Evolutionary conservation across 2,113 vertebrate species (phyloP).

Genomic region (Syngnathus floridae): DNA sequence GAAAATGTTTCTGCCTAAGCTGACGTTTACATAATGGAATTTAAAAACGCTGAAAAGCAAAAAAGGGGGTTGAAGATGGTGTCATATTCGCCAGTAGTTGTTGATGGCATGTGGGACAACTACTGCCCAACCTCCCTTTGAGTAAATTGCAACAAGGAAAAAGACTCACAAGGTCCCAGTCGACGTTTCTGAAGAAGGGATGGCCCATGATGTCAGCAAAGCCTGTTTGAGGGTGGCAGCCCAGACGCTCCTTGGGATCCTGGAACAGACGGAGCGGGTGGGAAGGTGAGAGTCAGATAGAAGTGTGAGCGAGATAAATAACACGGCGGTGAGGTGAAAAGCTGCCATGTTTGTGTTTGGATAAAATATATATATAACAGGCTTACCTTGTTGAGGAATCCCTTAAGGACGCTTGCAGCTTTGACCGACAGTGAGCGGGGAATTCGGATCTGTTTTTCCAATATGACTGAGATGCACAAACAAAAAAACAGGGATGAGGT

Average conservation of each 20-base stretch:
- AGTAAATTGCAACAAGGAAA: background rate
- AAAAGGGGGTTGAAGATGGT: background rate
- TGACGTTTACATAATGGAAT: too few species aligned
- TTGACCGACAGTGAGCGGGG: slow-evolving; percentile 96
- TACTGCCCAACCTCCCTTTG: background rate
- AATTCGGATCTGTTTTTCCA: slow-evolving; percentile 98
- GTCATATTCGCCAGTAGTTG: background rate
- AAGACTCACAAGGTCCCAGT: slow-evolving; percentile 92
- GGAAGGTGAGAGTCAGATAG: slow-evolving; percentile 28
- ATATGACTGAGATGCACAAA: slow-evolving; percentile 79
- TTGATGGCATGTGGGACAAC: background rate
- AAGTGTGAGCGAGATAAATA: background rate
- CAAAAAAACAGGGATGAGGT: slow-evolving; percentile 13
- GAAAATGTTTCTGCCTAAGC: too few species aligned
- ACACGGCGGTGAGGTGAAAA: background rate
- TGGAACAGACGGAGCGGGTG: slow-evolving; percentile 41
- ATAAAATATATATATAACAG: background rate
- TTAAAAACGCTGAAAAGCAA: background rate
- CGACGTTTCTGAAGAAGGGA: slow-evolving; percentile 94
- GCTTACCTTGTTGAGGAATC: slow-evolving; percentile 95
- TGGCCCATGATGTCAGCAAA: slow-evolving; percentile 97
- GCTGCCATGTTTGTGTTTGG: background rate
- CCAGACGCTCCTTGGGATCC: slow-evolving; percentile 95
- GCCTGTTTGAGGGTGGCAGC: slow-evolving; percentile 97
- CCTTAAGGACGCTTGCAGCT: slow-evolving; percentile 96